Evolutionary conservation across 2,797 vertebrate species (phyloP).

Genomic region (Myoxocephalus aenaeus): DNA sequence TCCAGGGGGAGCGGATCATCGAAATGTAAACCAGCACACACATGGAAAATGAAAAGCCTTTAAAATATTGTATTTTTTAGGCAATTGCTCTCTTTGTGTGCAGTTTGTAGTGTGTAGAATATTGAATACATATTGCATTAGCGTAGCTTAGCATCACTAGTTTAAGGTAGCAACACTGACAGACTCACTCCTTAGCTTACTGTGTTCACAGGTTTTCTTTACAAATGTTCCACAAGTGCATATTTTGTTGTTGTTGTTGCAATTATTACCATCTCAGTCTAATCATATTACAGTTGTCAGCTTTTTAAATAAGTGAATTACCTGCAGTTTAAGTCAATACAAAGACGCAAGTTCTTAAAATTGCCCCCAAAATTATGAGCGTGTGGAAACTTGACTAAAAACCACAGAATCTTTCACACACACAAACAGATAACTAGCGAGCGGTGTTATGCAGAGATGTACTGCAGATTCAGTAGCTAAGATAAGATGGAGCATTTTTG

Average conservation of each 20-base stretch:
- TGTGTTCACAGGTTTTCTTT: not conserved
- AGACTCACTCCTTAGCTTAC: not conserved
- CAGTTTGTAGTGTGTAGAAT: not conserved
- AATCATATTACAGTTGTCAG: not conserved
- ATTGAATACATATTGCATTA: not conserved
- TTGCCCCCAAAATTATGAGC: not conserved
- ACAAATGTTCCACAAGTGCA: not conserved
- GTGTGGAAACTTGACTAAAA: not conserved
- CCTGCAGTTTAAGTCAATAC: not conserved
- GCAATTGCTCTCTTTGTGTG: not conserved
- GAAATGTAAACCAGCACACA: not conserved
- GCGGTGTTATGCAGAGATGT: too few relatives aligned
- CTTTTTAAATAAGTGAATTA: not conserved
- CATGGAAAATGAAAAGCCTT: not conserved
- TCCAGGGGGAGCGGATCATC: slow-evolving; percentile 11
- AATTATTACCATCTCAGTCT: not conserved
- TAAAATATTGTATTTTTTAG: not conserved
- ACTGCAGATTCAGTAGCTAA: not conserved
- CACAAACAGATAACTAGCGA: too few relatives aligned
- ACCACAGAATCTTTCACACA: too few relatives aligned
- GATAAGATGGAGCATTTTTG: not conserved
- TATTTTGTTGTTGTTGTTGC: not conserved
- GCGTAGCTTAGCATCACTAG: not conserved
- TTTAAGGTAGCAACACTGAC: not conserved
- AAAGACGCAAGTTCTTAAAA: not conserved